phyloP scores from a whole-genome alignment of 1,140 invertebrate genomes.

The Meloidogyne chitwoodi region DNA sequence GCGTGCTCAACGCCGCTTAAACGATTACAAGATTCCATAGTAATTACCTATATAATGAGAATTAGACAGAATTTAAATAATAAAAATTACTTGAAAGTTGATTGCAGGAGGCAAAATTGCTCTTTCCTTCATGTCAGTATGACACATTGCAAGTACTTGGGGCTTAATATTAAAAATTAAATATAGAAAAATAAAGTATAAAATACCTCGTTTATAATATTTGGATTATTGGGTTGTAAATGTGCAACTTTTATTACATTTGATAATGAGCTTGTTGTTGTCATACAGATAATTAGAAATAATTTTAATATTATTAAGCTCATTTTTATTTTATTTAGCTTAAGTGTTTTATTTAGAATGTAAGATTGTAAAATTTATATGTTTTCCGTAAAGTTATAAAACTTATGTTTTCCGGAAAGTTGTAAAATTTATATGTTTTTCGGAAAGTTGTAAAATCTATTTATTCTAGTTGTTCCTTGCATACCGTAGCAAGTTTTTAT shows the following conservation, averaged over 20 bases:
- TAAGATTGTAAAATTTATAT: neutral
- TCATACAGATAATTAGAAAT: neutral
- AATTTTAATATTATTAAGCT: neutral
- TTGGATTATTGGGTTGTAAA: conserved; percentile 55
- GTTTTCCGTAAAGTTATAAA: neutral
- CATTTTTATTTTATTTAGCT: neutral
- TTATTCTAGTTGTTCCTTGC: too few relatives aligned
- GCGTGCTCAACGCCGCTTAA: conserved; percentile 57
- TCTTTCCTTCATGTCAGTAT: conserved; percentile 51
- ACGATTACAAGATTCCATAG: conserved; percentile 59
- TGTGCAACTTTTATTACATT: conserved; percentile 53
- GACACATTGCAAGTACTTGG: conserved; percentile 54
- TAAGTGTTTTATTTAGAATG: too few relatives aligned
- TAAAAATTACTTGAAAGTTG: conserved; percentile 37
- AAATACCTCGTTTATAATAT: conserved; percentile 43
- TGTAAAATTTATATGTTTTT: neutral
- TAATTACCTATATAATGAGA: conserved; percentile 46
- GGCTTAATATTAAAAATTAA: conserved; percentile 37
- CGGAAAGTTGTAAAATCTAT: neutral
- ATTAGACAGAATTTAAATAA: neutral
- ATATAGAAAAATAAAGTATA: neutral
- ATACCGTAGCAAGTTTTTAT: too few relatives aligned
- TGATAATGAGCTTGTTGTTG: neutral
- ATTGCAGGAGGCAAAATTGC: conserved; percentile 53
- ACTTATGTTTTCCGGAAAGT: neutral